Conservation (phyloP, 2,888 invertebrate genomes). For the Acanthopleura granulata region DNA sequence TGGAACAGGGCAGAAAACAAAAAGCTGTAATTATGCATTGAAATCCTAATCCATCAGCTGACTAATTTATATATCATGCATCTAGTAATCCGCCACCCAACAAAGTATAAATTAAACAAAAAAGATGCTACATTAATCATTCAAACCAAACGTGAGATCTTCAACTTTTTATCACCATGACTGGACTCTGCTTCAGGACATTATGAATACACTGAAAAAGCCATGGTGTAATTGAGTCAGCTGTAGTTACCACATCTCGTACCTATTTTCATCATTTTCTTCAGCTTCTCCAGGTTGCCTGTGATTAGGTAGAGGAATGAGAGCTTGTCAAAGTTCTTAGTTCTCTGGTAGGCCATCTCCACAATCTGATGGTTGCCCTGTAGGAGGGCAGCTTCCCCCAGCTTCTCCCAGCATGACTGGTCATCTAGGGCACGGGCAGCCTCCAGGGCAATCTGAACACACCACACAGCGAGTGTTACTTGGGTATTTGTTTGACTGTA, state of each 20-base stretch:
- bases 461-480: neutral
- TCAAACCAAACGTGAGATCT: too few species aligned
- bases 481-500: too few species aligned
- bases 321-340: conserved; percentile 98
- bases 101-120: too few species aligned
- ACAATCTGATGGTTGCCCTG: conserved; percentile 84
- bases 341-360: conserved; percentile 99
- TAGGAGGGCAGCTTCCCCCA: conserved; percentile 92
- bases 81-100: too few species aligned
- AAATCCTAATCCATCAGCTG: too few species aligned
- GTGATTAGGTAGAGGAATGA: conserved; percentile 98
- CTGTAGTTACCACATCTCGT: conserved; percentile 17
- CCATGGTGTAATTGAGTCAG: neutral
- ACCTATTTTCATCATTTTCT: conserved; percentile 97
- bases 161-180: too few species aligned
- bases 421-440: conserved; percentile 96
- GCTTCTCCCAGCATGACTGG: conserved; percentile 93
- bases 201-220: too few species aligned
- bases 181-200: too few species aligned
- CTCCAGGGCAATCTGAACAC: conserved; percentile 80
- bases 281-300: conserved; percentile 95
- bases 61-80: too few species aligned
- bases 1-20: conserved; percentile 35
- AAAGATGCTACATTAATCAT: too few species aligned
- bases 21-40: too few species aligned